Evolutionary conservation across 1,140 invertebrate genomes (phyloP).

Genomic region (Apis laboriosa): DNA sequence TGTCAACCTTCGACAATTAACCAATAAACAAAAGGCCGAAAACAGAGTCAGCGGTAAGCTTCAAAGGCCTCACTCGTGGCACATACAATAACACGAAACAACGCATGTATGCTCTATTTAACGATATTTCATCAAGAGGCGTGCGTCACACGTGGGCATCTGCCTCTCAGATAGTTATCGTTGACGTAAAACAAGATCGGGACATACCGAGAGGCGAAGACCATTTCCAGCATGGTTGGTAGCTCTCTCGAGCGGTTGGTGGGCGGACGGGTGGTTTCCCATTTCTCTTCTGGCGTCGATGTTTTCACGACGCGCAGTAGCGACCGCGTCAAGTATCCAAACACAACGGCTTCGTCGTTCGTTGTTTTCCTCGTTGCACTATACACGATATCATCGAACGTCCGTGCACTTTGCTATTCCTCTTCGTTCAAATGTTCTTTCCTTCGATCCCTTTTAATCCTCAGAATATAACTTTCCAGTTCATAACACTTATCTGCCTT

Average conservation of each 20-base stretch:
- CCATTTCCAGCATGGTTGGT: constrained; percentile 76
- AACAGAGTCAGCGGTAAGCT: too few relatives aligned
- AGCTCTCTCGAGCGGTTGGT: constrained; percentile 85
- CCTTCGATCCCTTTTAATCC: neutral
- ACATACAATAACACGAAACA: neutral
- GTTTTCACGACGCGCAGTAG: constrained; percentile 74
- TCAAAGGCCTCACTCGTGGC: neutral
- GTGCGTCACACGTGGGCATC: constrained; percentile 46
- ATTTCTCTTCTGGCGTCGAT: constrained; percentile 76
- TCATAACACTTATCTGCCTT: too few relatives aligned
- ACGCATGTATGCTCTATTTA: constrained; percentile 10
- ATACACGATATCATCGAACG: constrained; percentile 35
- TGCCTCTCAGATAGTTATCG: constrained; percentile 33
- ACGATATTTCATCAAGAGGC: constrained; percentile 31
- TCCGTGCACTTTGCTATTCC: neutral
- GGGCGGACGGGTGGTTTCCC: constrained; percentile 87
- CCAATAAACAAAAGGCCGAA: neutral
- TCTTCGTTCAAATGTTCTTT: neutral
- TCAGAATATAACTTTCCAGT: too few relatives aligned
- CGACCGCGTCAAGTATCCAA: constrained; percentile 62
- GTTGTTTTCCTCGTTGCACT: constrained; percentile 58
- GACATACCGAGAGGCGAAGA: constrained; percentile 79
- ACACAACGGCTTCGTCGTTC: constrained; percentile 60
- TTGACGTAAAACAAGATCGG: constrained; percentile 51
- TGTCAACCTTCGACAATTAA: neutral